phyloP scores from a whole-genome alignment of 2,797 vertebrate genomes.

The Neosilurus hyrtlii region DNA sequence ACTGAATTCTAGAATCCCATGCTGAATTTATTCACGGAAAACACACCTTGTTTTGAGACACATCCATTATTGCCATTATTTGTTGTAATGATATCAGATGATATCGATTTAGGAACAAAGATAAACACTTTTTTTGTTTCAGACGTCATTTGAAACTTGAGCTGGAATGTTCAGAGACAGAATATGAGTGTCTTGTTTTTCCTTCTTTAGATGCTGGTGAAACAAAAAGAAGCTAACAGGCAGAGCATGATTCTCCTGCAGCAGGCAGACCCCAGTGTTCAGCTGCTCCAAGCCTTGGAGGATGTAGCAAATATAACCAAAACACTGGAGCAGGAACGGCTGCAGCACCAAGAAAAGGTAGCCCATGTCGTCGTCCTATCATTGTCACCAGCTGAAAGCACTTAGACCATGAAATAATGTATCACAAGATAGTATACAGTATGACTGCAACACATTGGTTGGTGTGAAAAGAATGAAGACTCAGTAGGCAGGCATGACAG shows the following conservation, averaged over 20 bases:
- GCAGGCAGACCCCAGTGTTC: constrained; percentile 73
- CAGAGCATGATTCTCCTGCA: constrained; percentile 79
- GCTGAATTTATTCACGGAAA: too few relatives aligned
- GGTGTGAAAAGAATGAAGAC: not conserved
- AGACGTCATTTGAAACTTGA: not conserved
- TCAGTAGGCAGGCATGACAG: too few relatives aligned
- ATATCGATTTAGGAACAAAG: not conserved
- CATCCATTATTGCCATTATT: not conserved
- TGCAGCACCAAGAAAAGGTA: constrained; percentile 74
- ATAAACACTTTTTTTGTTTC: not conserved
- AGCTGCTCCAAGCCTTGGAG: constrained; percentile 77
- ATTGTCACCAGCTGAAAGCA: not conserved
- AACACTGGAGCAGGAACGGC: constrained; percentile 74
- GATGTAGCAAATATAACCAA: constrained; percentile 71
- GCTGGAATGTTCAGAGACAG: not conserved
- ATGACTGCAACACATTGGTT: not conserved
- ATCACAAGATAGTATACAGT: not conserved
- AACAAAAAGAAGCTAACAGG: constrained; percentile 80
- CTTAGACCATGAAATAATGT: not conserved
- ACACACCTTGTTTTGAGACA: too few relatives aligned
- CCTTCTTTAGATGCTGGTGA: constrained; percentile 74
- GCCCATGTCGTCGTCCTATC: not conserved
- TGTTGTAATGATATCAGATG: too few relatives aligned
- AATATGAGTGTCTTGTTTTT: not conserved
- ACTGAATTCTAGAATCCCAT: too few relatives aligned